Evolutionary conservation across 1,140 invertebrate species (phyloP).

Genomic region (Penaeus japonicus): DNA sequence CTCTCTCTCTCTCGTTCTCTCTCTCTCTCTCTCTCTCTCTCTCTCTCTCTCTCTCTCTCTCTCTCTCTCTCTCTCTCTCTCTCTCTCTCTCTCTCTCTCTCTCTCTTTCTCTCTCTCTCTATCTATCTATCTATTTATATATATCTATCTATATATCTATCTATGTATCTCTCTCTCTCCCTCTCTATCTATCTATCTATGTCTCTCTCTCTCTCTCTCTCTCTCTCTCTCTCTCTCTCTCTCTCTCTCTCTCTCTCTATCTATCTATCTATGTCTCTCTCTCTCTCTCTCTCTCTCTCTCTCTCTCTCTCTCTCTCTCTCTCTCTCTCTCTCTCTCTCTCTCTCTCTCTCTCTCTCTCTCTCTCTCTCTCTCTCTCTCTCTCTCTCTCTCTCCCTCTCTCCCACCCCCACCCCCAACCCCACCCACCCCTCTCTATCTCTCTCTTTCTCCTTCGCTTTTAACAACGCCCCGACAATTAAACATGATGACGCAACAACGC

Average conservation of each 20-base stretch:
- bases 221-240: no score
- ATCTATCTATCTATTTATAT: background rate
- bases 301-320: background rate
- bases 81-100: background rate
- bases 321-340: background rate
- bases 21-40: background rate
- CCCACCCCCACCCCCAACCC: no score
- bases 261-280: no score
- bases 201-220: background rate
- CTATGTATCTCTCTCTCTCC: conserved; percentile 1
- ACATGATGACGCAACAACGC: no score
- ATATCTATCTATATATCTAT: background rate
- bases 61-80: background rate
- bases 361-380: no score
- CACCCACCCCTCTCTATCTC: no score
- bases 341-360: no score
- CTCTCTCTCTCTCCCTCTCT: no score
- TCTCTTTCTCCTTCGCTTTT: no score
- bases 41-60: background rate
- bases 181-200: background rate
- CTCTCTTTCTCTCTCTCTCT: background rate
- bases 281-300: background rate
- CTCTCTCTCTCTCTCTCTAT: no score
- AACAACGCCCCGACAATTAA: no score
- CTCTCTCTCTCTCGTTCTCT: background rate